These are phyloP conservation scores for Nestor notabilis DNA, from an alignment of 2,113 vertebrate genomes.

Conservation along the genomic window DNA sequence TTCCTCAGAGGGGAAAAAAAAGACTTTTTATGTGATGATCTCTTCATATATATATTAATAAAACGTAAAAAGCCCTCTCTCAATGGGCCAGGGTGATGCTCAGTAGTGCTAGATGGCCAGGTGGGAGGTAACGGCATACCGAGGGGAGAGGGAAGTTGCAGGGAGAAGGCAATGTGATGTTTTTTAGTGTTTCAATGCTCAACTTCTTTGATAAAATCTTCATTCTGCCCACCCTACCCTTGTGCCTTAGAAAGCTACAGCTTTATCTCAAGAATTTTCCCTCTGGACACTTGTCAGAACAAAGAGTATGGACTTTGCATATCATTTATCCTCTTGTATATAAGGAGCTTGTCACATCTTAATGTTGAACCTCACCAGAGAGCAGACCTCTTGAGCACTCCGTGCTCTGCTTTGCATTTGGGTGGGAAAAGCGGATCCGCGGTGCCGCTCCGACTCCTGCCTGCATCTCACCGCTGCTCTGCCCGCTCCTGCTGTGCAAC, in stretches of 20 bases:
- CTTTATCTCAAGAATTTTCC: constrained; percentile 69
- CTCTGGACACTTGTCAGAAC: constrained; percentile 70
- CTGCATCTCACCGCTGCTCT: not conserved
- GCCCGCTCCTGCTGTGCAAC: not conserved
- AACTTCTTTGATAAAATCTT: constrained; percentile 66
- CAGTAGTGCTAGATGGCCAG: not conserved
- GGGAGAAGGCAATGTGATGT: not conserved
- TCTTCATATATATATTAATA: not conserved
- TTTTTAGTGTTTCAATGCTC: constrained; percentile 10
- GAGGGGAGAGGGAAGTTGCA: not conserved
- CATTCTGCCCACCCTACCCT: constrained; percentile 64
- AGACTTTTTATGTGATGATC: not conserved
- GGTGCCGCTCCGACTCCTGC: not conserved
- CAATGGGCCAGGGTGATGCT: not conserved
- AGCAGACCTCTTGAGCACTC: constrained; percentile 55
- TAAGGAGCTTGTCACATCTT: constrained; percentile 73
- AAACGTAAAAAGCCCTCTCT: not conserved
- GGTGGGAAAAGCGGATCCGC: not conserved
- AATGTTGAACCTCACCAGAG: constrained; percentile 72
- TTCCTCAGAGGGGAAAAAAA: not conserved
- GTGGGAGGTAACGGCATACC: not conserved
- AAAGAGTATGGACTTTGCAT: constrained; percentile 74
- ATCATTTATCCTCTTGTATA: constrained; percentile 72
- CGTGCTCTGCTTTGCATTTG: constrained; percentile 48
- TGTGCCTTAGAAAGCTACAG: constrained; percentile 60